These are phyloP conservation scores for Psilanteris sp. DNA, from an alignment of 1,140 invertebrate species.

Conservation along the genomic window DNA sequence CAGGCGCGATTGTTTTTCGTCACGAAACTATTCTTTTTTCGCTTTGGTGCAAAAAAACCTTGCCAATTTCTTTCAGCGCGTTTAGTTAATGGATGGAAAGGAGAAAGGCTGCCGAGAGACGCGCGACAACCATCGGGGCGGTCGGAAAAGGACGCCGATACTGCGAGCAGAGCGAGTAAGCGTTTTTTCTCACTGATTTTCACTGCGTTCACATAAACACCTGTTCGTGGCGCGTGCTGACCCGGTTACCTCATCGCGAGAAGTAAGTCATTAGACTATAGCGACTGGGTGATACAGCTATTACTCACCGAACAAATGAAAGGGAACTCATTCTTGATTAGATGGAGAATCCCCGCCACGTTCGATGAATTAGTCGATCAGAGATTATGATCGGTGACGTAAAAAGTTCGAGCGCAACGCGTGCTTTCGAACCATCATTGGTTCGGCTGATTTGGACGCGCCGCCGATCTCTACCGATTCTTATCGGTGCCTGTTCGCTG, in stretches of 20 bases:
- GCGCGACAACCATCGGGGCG: conserved; percentile 5
- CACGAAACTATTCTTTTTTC: neutral
- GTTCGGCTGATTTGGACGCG: conserved; percentile 1
- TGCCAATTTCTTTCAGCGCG: conserved; percentile 9
- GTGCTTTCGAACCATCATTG: neutral
- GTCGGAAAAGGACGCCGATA: neutral
- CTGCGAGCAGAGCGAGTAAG: too few relatives aligned
- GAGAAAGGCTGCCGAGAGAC: conserved; percentile 9
- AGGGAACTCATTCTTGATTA: conserved; percentile 52
- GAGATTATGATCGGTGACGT: conserved; percentile 18
- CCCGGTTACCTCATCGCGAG: conserved; percentile 62
- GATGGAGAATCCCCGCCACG: conserved; percentile 10
- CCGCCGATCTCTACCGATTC: neutral
- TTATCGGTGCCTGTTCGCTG: too few relatives aligned
- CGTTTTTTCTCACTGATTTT: conserved; percentile 59
- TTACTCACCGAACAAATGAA: conserved; percentile 54
- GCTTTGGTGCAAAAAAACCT: conserved; percentile 3
- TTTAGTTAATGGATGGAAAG: conserved; percentile 15
- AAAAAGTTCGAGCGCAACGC: conserved; percentile 3
- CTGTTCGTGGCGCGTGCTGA: conserved; percentile 62
- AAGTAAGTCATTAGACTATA: conserved; percentile 64
- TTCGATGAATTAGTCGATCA: conserved; percentile 17
- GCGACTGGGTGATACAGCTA: conserved; percentile 37
- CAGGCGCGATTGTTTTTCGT: conserved; percentile 1
- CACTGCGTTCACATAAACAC: conserved; percentile 57